Evolutionary conservation across 1,140 invertebrate species (phyloP).

Genomic region (Spodoptera litura): DNA sequence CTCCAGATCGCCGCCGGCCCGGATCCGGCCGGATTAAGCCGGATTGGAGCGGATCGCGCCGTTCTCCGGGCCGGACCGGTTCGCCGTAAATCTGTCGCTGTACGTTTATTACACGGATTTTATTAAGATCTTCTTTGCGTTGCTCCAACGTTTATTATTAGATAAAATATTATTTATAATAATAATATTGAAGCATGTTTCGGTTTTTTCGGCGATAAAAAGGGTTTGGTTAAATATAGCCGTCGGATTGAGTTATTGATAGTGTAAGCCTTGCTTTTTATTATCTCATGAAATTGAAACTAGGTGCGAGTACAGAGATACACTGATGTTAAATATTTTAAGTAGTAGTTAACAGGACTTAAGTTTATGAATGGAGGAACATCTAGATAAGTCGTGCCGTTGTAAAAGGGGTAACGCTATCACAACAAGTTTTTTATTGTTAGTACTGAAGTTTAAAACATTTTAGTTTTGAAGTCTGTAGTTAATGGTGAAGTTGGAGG

Average conservation of each 20-base stretch:
- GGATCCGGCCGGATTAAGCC: slow-evolving; percentile 39
- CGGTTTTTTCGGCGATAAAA: slow-evolving; percentile 41
- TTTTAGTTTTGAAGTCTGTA: too few relatives aligned
- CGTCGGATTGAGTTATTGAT: slow-evolving; percentile 22
- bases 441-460: too few relatives aligned
- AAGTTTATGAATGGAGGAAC: background rate
- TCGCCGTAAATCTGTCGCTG: slow-evolving; percentile 53
- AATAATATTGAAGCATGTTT: slow-evolving; percentile 38
- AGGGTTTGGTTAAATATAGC: slow-evolving; percentile 39
- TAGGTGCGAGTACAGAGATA: background rate
- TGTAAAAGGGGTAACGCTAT: too few relatives aligned
- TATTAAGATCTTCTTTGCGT: slow-evolving; percentile 47
- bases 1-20: slow-evolving; percentile 32
- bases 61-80: slow-evolving; percentile 35
- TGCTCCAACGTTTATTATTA: slow-evolving; percentile 39
- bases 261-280: slow-evolving; percentile 1
- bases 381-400: too few relatives aligned
- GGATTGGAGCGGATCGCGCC: slow-evolving; percentile 46
- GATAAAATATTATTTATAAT: slow-evolving; percentile 46
- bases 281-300: slow-evolving; percentile 7
- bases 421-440: too few relatives aligned
- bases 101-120: slow-evolving; percentile 52
- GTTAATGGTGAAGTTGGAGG: too few relatives aligned
- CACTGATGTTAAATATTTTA: background rate
- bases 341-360: background rate